Percentiles rank a stretch among this genome's conserved stretches.
Conservation (phyloP, 1,140 invertebrate species). For the Amphibalanus amphitrite region DNA sequence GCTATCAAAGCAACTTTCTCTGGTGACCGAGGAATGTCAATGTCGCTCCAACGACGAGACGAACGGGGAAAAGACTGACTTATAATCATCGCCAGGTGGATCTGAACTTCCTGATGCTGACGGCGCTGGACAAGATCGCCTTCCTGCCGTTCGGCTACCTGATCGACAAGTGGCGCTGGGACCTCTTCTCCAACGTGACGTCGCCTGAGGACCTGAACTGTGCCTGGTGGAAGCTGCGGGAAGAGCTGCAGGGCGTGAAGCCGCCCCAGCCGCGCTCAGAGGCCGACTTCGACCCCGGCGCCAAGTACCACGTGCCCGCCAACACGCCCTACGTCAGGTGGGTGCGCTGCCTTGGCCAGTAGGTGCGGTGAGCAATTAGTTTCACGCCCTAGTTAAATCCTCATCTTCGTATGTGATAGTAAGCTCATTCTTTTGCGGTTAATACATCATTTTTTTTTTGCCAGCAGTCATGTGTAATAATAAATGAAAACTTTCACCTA, state of each 20-base stretch:
- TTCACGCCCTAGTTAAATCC: too few species aligned
- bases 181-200: conserved; percentile 57
- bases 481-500: too few species aligned
- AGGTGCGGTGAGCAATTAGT: too few species aligned
- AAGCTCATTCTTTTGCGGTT: too few species aligned
- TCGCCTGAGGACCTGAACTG: conserved; percentile 52
- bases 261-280: conserved; percentile 54
- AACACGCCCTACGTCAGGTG: conserved; percentile 65
- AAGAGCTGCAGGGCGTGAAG: conserved; percentile 58
- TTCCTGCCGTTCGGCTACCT: conserved; percentile 75
- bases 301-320: conserved; percentile 65
- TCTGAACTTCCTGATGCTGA: conserved; percentile 56
- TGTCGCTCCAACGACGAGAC: too few species aligned
- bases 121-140: conserved; percentile 65
- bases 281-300: conserved; percentile 64
- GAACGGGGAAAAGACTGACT: too few species aligned
- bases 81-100: conserved; percentile 15
- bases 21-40: too few species aligned
- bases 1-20: too few species aligned
- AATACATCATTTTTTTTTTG: too few species aligned
- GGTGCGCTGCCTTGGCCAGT: too few species aligned
- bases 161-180: conserved; percentile 76
- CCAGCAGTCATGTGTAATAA: too few species aligned
- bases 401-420: too few species aligned
- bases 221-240: conserved; percentile 45